Percentiles rank a stretch among this genome's conserved stretches.
Conservation (phyloP, 2,888 invertebrate genomes). For the Tipula unca region DNA sequence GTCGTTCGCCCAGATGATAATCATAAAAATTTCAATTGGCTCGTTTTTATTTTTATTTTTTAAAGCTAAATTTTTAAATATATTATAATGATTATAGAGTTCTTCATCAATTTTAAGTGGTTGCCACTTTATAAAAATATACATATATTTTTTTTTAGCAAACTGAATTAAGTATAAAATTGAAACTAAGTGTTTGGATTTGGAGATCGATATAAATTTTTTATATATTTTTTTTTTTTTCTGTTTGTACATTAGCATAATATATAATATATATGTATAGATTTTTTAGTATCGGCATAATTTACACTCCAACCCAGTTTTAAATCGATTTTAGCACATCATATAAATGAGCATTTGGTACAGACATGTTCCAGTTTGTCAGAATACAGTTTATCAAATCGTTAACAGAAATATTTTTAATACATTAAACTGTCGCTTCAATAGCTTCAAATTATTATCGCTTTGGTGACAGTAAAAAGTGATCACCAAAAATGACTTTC, state of each 20-base stretch:
- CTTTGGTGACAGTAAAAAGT: too few relatives aligned
- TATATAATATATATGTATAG: background rate
- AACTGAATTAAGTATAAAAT: background rate
- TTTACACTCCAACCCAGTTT: background rate
- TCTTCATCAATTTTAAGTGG: background rate
- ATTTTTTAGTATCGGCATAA: background rate
- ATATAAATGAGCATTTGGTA: background rate
- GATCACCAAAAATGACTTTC: too few relatives aligned
- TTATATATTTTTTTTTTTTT: background rate
- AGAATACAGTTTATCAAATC: too few relatives aligned
- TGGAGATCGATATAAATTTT: background rate
- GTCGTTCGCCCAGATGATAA: background rate
- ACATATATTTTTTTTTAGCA: background rate
- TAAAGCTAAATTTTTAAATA: background rate
- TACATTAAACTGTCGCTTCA: too few relatives aligned
- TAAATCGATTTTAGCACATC: background rate
- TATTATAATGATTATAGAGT: slow-evolving; percentile 2
- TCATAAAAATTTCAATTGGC: background rate
- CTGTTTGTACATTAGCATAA: background rate
- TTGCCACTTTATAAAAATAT: background rate
- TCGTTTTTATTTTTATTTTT: background rate
- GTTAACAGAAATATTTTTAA: too few relatives aligned
- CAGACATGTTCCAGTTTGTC: background rate
- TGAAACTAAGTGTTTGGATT: slow-evolving; percentile 14
- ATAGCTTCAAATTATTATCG: too few relatives aligned